Base-by-base conservation (phyloP, 2,888 invertebrate genomes). In the Nebria brevicollis region DNA sequence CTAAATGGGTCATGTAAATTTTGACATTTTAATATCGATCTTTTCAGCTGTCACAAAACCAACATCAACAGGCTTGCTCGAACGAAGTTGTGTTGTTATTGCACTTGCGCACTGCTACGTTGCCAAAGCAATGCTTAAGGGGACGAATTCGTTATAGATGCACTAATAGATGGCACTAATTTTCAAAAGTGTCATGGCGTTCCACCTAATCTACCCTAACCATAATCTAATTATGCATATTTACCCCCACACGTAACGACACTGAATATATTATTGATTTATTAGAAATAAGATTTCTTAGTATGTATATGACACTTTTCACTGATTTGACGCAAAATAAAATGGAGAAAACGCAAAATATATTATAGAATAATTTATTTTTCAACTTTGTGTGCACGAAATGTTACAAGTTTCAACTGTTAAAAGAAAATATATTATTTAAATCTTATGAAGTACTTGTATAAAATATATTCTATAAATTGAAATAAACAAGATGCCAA, bases 11-110 rank as follows among this genome's bases (percentile, higher is more conserved):
- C 80, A 80, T 72, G 80, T 75, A 80, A 80, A 80, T 80, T 80
- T 80, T 80, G 80, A 80, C 80, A 80, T 80, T 75, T 80, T 80
- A 80, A 80, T 80, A 80, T 80, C 80, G 80, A 80, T 80, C 65
- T 80, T 26, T 75, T 70, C 80, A 75, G 79, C 72, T 80, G 80
- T 72, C 80, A 75, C 80, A 80, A 10, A 75, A 64, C 75, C 20
- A 80, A 64, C 75, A 75, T 73, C 68, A 65, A 74, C 43, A 75
- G 70, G 54, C 54, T 54, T 54, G 54, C 54, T 13, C 13, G 11
- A 54, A 54, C 54, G 54, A 54, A 54, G 11, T 54, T 54, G 54
- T 54, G 7, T 54, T 54, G 54, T 13, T 54, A 13, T 54, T 54
- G 54, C 54, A 13, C 54, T 54, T 54, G 54, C 54, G 54, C 54